Evolutionary conservation across 2,888 invertebrate species (phyloP), one percentile per base, ranked within the genome.

Genomic region (Chymomyza caudatula): DNA sequence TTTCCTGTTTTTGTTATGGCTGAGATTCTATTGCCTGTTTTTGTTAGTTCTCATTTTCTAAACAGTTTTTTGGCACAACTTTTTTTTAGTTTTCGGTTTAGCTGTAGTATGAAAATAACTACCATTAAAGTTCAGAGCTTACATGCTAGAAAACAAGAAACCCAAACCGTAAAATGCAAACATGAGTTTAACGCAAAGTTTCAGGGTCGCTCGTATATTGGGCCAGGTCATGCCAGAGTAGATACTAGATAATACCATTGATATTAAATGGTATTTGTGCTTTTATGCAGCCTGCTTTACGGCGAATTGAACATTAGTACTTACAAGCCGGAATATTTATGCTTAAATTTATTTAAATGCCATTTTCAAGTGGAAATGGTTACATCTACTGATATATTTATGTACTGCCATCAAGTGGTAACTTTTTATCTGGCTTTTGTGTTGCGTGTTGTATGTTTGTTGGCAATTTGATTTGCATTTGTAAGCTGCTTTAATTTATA

Each of bases 381-480:
- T 11, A 3, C 52, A 22, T 22, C 13, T 13, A 52, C 20, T 20
- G 20, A 71, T 65, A 68, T 60, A 59, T 56, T 44, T 22, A 42
- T 51, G 55, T 20, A 2, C 55, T 25, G 19, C 13, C 17, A 5
- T 20, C n/a, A 56, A 68, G 29, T 52, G 4, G 75, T 75, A 51
- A 65, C 58, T 71, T 52, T 69, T 69, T 58, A 72, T 72, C 54
- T 20, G 65, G 62, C 64, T 72, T 55, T 20, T 22, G 13, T 19
- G 4, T 37, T 3, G 60, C 69, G 76, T 79, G 5, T 74, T 67
- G 71, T 76, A 60, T 71, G 64, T 67, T 51, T 67, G 70, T 29
- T 70, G 52, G 66, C 74, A 82, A 85, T 85, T 47, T 78, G 78
- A 78, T 78, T 78, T 71, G 73, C 64, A 69, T 74, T 63, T 61